phyloP scores from a whole-genome alignment of 1,140 invertebrate species.

The Eurosta solidaginis region DNA sequence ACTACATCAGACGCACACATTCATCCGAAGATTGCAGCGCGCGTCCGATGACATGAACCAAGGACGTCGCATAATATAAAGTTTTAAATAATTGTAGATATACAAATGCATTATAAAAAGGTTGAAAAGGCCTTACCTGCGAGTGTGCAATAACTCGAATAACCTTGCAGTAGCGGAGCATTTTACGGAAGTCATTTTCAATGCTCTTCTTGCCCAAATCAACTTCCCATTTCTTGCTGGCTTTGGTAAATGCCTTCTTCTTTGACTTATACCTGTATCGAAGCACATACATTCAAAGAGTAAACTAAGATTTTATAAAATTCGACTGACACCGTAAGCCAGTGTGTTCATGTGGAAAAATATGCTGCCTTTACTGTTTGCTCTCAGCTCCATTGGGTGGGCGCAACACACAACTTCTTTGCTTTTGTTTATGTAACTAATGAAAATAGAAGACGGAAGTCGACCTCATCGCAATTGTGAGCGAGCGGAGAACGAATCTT shows the following conservation, averaged over 20 bases:
- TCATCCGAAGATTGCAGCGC: constrained; percentile 32
- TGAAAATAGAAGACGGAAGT: constrained; percentile 50
- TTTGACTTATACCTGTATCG: constrained; percentile 94
- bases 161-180: constrained; percentile 97
- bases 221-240: constrained; percentile 98
- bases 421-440: constrained; percentile 13
- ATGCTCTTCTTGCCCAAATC: constrained; percentile 95
- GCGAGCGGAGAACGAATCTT: constrained; percentile 68
- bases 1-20: constrained; percentile 41
- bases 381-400: constrained; percentile 36
- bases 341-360: neutral
- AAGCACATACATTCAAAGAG: constrained; percentile 14
- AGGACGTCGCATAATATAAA: constrained; percentile 48
- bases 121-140: constrained; percentile 73
- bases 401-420: constrained; percentile 35
- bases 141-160: constrained; percentile 97
- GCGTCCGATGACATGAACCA: constrained; percentile 44
- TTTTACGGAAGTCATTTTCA: constrained; percentile 94
- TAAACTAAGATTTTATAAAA: neutral
- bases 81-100: neutral
- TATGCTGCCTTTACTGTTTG: neutral
- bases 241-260: constrained; percentile 99
- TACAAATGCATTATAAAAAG: neutral
- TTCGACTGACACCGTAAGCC: neutral
- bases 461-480: constrained; percentile 54